Evolutionary conservation across 2,113 vertebrate species (phyloP).

Genomic region (Meleagris gallopavo): DNA sequence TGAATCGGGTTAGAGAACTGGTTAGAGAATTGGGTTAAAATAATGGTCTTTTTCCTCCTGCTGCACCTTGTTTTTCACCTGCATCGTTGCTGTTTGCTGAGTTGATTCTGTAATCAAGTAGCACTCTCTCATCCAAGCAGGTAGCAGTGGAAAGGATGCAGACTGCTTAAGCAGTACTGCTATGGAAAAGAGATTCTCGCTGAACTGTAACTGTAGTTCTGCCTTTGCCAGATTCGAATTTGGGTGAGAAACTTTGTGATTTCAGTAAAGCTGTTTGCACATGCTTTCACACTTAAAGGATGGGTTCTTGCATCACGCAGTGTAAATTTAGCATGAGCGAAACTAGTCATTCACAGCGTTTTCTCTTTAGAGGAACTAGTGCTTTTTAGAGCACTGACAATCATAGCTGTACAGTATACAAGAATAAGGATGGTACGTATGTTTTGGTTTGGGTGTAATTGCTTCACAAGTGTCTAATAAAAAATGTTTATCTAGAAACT

Average conservation of each 20-base stretch:
- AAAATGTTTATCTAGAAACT: background rate
- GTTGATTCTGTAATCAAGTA: background rate
- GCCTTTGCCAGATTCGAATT: background rate
- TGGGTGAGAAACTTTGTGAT: slow-evolving; percentile 21
- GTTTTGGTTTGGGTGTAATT: background rate
- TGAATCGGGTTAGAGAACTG: background rate
- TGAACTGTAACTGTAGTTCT: background rate
- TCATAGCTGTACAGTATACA: background rate
- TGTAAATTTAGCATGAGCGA: background rate
- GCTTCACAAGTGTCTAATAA: background rate
- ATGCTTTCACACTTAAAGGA: slow-evolving; percentile 1
- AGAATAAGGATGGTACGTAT: background rate
- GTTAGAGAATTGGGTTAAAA: background rate
- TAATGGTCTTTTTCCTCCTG: rapidly evolving
- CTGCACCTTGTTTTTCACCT: rapidly evolving
- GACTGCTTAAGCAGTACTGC: background rate
- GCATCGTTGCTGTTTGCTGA: background rate
- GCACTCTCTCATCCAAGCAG: background rate
- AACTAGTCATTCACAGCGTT: background rate
- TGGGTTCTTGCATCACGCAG: background rate
- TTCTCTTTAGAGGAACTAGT: background rate
- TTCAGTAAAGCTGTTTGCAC: slow-evolving; percentile 2
- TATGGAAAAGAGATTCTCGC: background rate
- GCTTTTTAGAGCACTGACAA: background rate
- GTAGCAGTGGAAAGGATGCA: background rate